Evolutionary conservation across 1,140 invertebrate genomes (phyloP), one percentile per base, ranked within the genome.

Genomic region (Heliconius himera): DNA sequence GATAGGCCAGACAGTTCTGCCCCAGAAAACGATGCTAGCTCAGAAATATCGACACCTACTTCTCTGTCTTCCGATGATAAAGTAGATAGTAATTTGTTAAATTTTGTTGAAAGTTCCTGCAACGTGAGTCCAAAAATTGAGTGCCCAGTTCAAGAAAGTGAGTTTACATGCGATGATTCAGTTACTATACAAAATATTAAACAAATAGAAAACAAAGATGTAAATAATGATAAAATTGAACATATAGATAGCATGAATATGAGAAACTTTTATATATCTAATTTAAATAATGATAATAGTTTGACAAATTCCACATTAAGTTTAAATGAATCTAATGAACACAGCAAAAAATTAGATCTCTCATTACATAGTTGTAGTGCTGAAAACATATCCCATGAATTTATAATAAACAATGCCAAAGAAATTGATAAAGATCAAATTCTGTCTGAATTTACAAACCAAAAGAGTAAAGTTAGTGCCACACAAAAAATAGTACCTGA

Each of bases 361-460:
- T 82, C 70, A 1, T 73, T 83, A 13, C 87, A 85, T 49, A 94
- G 91, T 76, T 88, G 83, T 74, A 94, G 91, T 83, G 90, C 85
- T 38, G 93, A 93, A 81, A 90, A 94, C 78, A 88, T 94, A 81
- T 87, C 85, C 2, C 26, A 22, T 60, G 54, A 60, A 11, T 18
- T 70, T 76, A 70, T 26, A 20, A 33, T 11, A 70, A 66, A 66
- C 4, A 87, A 79, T 74, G 79, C 81, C n/a, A 88, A 88, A 78
- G 89, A 89, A n/a, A 76, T 93, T 33, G 89, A 93, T 79, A 82
- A 85, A n/a, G 90, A 92, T 16, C 51, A 90, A 76, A 93, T 94
- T 79, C 76, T 94, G 18, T 86, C 88, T n/a, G 81, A 93, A 54
- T 94, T 92, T 76, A 76, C 83, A 4, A 89, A 82, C 33, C 88